Evolutionary conservation across 2,888 invertebrate species (phyloP).

Genomic region (Lagria hirta): DNA sequence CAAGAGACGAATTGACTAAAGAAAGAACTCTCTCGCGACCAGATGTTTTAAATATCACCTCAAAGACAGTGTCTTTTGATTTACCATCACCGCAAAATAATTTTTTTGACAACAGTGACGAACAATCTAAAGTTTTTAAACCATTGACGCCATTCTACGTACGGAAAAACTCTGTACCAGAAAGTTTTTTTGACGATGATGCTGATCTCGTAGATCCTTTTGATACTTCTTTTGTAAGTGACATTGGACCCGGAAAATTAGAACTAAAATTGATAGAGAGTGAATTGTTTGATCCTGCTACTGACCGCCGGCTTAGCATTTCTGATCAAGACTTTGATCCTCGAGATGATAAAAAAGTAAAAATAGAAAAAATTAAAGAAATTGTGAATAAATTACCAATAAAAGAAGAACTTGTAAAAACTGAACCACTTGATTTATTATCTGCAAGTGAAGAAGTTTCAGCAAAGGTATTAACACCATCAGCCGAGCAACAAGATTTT

Average conservation of each 20-base stretch:
- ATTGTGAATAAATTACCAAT: constrained; percentile 46
- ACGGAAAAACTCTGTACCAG: constrained; percentile 62
- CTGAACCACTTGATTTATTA: constrained; percentile 50
- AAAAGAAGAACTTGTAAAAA: constrained; percentile 28
- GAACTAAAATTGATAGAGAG: constrained; percentile 61
- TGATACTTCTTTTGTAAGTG: constrained; percentile 65
- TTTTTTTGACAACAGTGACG: constrained; percentile 60
- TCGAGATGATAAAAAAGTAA: constrained; percentile 50
- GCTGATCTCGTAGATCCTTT: constrained; percentile 61
- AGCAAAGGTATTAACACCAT: constrained; percentile 70
- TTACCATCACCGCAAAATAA: constrained; percentile 59
- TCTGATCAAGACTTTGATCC: constrained; percentile 68
- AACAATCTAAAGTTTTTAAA: constrained; percentile 63
- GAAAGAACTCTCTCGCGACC: constrained; percentile 62
- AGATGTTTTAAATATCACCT: constrained; percentile 56
- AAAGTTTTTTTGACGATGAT: constrained; percentile 57
- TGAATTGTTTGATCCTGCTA: constrained; percentile 52
- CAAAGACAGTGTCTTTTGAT: constrained; percentile 62
- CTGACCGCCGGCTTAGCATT: constrained; percentile 55
- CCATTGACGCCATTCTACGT: constrained; percentile 83
- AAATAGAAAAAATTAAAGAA: constrained; percentile 51
- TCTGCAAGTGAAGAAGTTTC: constrained; percentile 62
- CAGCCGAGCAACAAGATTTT: constrained; percentile 49
- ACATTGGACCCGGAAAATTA: constrained; percentile 58
- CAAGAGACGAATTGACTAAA: constrained; percentile 65